phyloP scores from a whole-genome alignment of 2,113 vertebrate genomes.

The Hemicordylus capensis region DNA sequence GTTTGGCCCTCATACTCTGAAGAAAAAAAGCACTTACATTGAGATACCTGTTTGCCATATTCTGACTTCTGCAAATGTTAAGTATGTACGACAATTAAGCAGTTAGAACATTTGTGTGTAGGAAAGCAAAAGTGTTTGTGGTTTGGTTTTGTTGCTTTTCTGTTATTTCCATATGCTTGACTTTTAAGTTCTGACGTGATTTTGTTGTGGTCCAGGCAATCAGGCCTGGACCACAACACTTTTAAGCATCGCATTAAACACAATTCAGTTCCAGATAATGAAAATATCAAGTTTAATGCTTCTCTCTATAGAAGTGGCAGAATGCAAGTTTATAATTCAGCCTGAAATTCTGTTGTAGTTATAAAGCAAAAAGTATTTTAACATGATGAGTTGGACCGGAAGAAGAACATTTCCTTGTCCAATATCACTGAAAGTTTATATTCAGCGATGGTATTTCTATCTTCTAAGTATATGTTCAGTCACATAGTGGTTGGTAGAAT shows the following conservation, averaged over 20 bases:
- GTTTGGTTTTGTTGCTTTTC: accelerated
- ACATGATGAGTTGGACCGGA: background rate
- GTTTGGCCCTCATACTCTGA: no score
- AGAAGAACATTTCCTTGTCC: background rate
- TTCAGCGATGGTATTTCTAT: background rate
- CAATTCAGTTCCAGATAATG: background rate
- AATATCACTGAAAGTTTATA: background rate
- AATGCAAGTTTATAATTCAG: background rate
- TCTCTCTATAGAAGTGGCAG: background rate
- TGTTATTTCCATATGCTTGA: background rate
- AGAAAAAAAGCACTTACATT: background rate
- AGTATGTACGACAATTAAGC: no score
- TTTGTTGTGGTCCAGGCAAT: no score
- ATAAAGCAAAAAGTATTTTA: background rate
- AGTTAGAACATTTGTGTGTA: background rate
- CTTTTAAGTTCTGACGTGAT: background rate
- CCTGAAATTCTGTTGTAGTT: background rate
- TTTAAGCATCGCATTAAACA: background rate
- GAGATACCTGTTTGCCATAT: background rate
- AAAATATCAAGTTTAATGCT: background rate
- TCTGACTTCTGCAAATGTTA: background rate
- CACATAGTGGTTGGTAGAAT: constrained; percentile 3
- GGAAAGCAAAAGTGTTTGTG: background rate
- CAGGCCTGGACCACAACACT: no score
- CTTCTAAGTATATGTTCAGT: constrained; percentile 20